Evolutionary conservation across 2,797 vertebrate species (phyloP).

Genomic region (Sardinella longiceps): DNA sequence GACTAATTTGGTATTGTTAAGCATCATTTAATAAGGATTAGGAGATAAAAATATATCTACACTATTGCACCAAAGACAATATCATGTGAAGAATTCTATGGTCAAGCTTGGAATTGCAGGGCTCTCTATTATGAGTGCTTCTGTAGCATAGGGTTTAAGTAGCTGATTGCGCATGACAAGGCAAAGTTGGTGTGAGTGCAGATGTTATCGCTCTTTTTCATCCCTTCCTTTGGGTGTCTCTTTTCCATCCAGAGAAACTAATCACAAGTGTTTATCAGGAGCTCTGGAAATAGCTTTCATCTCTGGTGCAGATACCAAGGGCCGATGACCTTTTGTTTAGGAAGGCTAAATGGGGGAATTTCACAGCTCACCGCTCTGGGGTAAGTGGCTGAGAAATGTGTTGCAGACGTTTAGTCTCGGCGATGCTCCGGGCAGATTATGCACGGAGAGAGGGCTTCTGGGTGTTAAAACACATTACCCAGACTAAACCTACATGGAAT

Average conservation of each 20-base stretch:
- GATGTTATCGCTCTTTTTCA: conserved; percentile 15
- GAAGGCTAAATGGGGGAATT: conserved; percentile 42
- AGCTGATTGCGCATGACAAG: conserved; percentile 9
- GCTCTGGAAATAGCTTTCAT: conserved; percentile 46
- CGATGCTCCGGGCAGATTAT: conserved; percentile 31
- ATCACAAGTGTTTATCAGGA: conserved; percentile 43
- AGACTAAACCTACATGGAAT: conserved; percentile 29
- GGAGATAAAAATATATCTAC: background rate
- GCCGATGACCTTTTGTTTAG: conserved; percentile 47
- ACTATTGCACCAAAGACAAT: background rate
- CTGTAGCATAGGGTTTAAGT: background rate
- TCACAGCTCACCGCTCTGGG: conserved; percentile 39
- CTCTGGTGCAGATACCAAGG: conserved; percentile 35
- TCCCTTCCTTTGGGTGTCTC: conserved; percentile 18
- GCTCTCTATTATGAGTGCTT: background rate
- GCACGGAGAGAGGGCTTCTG: conserved; percentile 13
- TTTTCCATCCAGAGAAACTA: conserved; percentile 31
- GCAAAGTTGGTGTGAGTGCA: conserved; percentile 2
- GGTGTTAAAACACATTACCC: conserved; percentile 33
- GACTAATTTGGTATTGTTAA: background rate
- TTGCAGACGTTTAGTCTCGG: conserved; percentile 41
- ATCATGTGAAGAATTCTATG: background rate
- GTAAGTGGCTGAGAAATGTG: conserved; percentile 41
- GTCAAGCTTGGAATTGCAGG: background rate
- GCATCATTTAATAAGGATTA: conserved; percentile 1